These are phyloP conservation scores for Echeneis naucrates DNA, from an alignment of 2,797 vertebrate genomes.

Conservation along the genomic window DNA sequence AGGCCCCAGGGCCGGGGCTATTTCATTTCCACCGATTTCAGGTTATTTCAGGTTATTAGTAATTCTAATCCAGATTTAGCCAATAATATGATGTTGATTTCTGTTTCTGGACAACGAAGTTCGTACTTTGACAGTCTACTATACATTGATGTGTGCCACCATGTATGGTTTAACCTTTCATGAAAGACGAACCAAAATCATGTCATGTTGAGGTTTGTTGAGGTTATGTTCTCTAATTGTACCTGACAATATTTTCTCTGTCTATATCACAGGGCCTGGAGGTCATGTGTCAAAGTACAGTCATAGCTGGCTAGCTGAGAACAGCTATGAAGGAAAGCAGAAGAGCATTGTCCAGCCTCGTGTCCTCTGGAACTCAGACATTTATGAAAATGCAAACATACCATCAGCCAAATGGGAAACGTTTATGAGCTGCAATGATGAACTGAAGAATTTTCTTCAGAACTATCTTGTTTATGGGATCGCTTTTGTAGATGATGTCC, in stretches of 20 bases:
- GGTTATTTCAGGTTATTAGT: neutral
- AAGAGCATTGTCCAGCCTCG: slow-evolving; percentile 84
- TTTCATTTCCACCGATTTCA: neutral
- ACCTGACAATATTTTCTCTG: neutral
- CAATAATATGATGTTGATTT: neutral
- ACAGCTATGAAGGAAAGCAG: slow-evolving; percentile 91
- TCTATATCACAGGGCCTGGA: slow-evolving; percentile 86
- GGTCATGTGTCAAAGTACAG: slow-evolving; percentile 89
- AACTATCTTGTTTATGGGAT: slow-evolving; percentile 91
- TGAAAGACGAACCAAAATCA: neutral
- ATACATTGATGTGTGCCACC: neutral
- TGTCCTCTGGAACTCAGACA: slow-evolving; percentile 89
- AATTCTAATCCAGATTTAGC: neutral
- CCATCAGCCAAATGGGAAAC: slow-evolving; percentile 82
- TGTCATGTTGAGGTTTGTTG: neutral
- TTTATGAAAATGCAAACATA: slow-evolving; percentile 85
- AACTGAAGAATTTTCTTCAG: slow-evolving; percentile 89
- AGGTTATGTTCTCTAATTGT: neutral
- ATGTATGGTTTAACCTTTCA: neutral
- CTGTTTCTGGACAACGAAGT: neutral
- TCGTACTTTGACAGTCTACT: neutral
- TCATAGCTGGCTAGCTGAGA: slow-evolving; percentile 90
- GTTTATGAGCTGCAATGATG: slow-evolving; percentile 89
- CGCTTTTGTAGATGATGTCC: slow-evolving; percentile 91
- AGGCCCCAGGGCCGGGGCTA: no score